A percentile compares a stretch with the other conserved stretches of the same genome.
Evolutionary conservation across 2,797 vertebrate species (phyloP).

Genomic region (Helicolenus hilgendorfi): DNA sequence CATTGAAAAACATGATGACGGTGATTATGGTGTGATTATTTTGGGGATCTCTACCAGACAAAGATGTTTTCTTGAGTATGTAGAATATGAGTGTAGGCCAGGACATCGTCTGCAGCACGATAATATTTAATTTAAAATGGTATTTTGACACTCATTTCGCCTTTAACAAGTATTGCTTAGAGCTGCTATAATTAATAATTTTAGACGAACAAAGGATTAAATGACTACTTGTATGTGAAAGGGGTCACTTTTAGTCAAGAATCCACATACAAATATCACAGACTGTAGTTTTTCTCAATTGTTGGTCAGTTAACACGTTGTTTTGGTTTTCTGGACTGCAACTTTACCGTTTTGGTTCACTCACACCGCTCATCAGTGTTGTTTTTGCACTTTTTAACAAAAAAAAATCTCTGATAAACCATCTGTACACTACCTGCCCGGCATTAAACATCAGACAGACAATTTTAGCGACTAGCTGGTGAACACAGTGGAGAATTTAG

Average conservation of each 20-base stretch:
- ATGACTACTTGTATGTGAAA: background rate
- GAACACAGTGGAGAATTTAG: background rate
- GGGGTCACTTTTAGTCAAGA: background rate
- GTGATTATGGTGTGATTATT: no score
- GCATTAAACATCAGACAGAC: background rate
- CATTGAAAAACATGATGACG: no score
- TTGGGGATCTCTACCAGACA: no score
- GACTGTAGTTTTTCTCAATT: background rate
- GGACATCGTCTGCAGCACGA: no score
- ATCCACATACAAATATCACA: background rate
- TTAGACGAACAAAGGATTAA: background rate
- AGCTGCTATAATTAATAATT: background rate
- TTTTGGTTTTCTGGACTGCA: slow-evolving; percentile 17
- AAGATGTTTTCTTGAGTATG: no score
- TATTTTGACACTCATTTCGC: no score
- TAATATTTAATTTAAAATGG: no score
- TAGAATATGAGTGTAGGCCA: no score
- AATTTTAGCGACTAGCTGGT: background rate
- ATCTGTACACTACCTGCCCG: background rate
- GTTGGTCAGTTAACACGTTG: slow-evolving; percentile 3
- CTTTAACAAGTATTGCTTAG: background rate
- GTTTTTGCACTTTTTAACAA: background rate
- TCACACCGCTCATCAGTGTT: background rate
- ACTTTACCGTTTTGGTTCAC: slow-evolving; percentile 1
- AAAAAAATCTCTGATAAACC: background rate